Evolutionary conservation across 1,140 invertebrate genomes (phyloP), one percentile per base, ranked within the genome.

Genomic region (Palaemon carinicauda): DNA sequence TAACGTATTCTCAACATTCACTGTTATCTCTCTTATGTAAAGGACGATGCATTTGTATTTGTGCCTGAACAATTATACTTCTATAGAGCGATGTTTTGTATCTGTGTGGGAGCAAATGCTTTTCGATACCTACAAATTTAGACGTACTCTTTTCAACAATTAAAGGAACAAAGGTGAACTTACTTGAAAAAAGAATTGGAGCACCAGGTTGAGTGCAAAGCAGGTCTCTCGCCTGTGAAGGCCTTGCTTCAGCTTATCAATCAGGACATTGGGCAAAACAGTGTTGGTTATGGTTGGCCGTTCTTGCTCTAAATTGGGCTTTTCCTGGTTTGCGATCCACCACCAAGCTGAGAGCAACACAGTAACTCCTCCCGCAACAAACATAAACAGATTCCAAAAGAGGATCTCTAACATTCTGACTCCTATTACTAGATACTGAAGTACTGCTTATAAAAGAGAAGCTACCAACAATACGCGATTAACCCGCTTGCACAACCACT

Each of bases 111-210:
- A n/a, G n/a, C n/a, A n/a, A n/a, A n/a, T n/a, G n/a, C n/a, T n/a
- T n/a, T n/a, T n/a, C n/a, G n/a, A n/a, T n/a, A n/a, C n/a, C n/a
- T n/a, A n/a, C n/a, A n/a, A n/a, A n/a, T n/a, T n/a, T n/a, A n/a
- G n/a, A 41, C 33, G 9, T 69, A n/a, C 29, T 21, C 12, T 69
- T 21, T 69, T n/a, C 24, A 24, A 24, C 3, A 54, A 54, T n/a
- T n/a, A 24, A 14, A 24, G 24, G n/a, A 79, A 12, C 10, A 33
- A 78, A 2, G 2, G 0, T 17, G 56, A 17, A 29, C 60, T 54
- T 71, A 86, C 83, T 33, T 86, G 83, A 79, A 86, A 86, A 54
- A 86, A 86, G 78, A 86, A 86, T 51, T 86, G 83, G 19, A 86
- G 83, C 27, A 86, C 71, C 51, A 86, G 41, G 56, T 86, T 86